Evolutionary conservation across 2,113 vertebrate genomes (phyloP).

Genomic region (Pantherophis guttatus): DNA sequence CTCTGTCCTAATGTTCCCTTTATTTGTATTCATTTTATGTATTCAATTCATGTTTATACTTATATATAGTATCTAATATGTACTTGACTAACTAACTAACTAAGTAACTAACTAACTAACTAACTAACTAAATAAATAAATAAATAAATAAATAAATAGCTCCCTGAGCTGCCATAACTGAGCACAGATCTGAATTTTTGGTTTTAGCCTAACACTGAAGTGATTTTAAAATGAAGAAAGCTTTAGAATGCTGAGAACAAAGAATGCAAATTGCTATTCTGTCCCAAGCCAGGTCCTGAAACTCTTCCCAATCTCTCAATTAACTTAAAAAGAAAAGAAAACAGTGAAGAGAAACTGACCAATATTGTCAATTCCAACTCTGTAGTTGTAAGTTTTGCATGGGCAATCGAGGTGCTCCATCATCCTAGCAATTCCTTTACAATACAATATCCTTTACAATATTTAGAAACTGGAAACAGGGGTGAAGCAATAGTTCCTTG

Average conservation of each 20-base stretch:
- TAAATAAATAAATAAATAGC: neutral
- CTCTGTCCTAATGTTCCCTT: too few relatives aligned
- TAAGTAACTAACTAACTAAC: too few relatives aligned
- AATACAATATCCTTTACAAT: neutral
- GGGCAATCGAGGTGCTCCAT: neutral
- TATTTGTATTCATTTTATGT: too few relatives aligned
- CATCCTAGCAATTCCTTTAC: neutral
- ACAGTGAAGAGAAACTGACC: neutral
- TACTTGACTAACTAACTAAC: too few relatives aligned
- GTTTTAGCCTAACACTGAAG: neutral
- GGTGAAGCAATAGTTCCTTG: neutral
- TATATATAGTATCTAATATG: too few relatives aligned
- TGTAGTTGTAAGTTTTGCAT: neutral
- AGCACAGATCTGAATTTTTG: neutral
- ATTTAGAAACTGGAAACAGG: neutral
- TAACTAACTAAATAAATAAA: neutral
- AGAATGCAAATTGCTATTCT: neutral
- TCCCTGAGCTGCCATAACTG: neutral
- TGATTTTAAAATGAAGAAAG: neutral
- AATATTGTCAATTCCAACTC: neutral
- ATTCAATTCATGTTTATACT: too few relatives aligned
- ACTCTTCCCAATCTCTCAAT: neutral
- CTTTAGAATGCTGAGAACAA: neutral
- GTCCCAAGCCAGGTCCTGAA: neutral
- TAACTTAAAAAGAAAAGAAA: neutral